Evolutionary conservation across 2,113 vertebrate genomes (phyloP).

Genomic region (Cranoglanis bouderius): DNA sequence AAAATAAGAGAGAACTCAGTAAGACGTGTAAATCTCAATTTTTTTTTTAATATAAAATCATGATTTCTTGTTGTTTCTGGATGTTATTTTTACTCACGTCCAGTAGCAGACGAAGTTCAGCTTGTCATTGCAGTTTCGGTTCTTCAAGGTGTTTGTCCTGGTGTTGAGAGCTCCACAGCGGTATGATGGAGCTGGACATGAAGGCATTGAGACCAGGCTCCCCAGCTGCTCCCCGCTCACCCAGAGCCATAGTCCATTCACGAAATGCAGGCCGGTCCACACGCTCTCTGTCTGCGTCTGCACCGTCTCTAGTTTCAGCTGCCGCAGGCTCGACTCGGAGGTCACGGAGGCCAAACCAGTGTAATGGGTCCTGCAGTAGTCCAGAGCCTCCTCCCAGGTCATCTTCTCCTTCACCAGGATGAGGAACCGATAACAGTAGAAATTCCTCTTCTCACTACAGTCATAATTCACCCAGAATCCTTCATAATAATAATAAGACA

Average conservation of each 20-base stretch:
- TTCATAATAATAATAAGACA: no score
- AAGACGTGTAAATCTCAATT: neutral
- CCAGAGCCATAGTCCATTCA: constrained; percentile 48
- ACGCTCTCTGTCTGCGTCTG: constrained; percentile 20
- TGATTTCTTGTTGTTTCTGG: neutral
- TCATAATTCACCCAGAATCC: no score
- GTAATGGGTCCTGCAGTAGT: constrained; percentile 22
- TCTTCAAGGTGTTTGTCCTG: neutral
- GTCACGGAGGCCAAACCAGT: constrained; percentile 19
- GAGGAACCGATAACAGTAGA: constrained; percentile 28
- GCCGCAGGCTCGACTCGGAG: neutral
- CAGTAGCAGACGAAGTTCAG: constrained; percentile 59
- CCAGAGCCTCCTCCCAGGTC: constrained; percentile 26
- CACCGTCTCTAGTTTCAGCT: neutral
- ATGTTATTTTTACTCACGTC: neutral
- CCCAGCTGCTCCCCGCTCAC: neutral
- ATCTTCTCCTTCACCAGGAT: neutral
- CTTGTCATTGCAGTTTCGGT: constrained; percentile 56
- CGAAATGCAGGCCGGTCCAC: constrained; percentile 46
- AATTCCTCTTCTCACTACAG: neutral
- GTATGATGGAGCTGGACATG: constrained; percentile 47
- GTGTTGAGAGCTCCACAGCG: constrained; percentile 55
- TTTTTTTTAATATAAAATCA: neutral
- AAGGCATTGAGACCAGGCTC: neutral
- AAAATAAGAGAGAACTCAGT: neutral